Conservation (phyloP, 2,888 invertebrate genomes). For the Hypena proboscidalis region DNA sequence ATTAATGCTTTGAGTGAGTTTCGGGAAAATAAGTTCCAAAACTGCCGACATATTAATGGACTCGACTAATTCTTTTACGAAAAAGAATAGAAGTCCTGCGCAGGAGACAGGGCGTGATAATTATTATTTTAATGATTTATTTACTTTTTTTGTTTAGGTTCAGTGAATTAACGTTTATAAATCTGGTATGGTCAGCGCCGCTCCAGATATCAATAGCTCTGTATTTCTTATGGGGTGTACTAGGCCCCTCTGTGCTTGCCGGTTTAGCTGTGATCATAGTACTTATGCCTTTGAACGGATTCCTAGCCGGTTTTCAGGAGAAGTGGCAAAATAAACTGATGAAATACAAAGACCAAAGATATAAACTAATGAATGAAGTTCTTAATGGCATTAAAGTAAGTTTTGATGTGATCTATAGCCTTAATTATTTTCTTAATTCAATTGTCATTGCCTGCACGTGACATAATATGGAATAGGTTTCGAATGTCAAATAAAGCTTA, state of each 20-base stretch:
- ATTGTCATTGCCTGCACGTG: no score
- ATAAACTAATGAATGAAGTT: constrained; percentile 95
- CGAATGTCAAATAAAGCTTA: no score
- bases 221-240: constrained; percentile 90
- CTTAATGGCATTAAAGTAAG: constrained; percentile 92
- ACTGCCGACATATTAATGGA: no score
- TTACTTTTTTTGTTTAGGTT: constrained; percentile 76
- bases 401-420: no score
- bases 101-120: no score
- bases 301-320: constrained; percentile 90
- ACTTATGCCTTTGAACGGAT: constrained; percentile 92
- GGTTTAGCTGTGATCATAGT: constrained; percentile 95
- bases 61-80: no score
- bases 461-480: no score
- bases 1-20: no score
- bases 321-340: constrained; percentile 91
- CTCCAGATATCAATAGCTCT: constrained; percentile 91
- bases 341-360: constrained; percentile 94
- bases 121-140: no score
- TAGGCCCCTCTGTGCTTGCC: constrained; percentile 93
- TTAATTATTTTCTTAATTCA: no score
- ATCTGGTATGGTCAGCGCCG: constrained; percentile 93
- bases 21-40: no score
- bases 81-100: no score
- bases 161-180: constrained; percentile 91